A percentile compares a stretch with the other conserved stretches of the same genome.
Evolutionary conservation across 2,888 invertebrate species (phyloP).

Genomic region (Plagodis dolabraria): DNA sequence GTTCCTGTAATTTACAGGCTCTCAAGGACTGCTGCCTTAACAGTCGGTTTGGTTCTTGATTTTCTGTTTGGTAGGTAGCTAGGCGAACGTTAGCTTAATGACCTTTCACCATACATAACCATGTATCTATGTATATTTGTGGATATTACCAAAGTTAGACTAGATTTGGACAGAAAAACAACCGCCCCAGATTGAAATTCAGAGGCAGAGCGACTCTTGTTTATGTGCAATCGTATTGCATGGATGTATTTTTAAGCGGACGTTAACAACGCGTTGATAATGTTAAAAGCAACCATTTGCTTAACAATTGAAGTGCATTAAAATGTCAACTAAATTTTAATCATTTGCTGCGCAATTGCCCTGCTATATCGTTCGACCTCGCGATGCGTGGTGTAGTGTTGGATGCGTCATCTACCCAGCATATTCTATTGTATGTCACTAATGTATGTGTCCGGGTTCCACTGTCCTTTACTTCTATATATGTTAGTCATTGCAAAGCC

Average conservation of each 20-base stretch:
- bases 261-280: not conserved
- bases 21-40: too few species aligned
- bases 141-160: too few species aligned
- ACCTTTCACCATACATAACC: too few species aligned
- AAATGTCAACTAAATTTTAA: conserved; percentile 41
- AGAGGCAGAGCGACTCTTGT: not conserved
- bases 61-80: too few species aligned
- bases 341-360: conserved; percentile 63
- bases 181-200: too few species aligned
- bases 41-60: too few species aligned
- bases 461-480: conserved; percentile 49
- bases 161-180: too few species aligned
- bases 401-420: conserved; percentile 57
- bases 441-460: conserved; percentile 61
- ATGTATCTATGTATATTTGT: too few species aligned
- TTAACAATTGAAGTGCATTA: conserved; percentile 4
- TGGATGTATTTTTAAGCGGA: not conserved
- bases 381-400: conserved; percentile 37
- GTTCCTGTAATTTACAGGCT: too few species aligned
- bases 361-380: conserved; percentile 56
- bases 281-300: conserved; percentile 3
- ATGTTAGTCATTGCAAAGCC: conserved; percentile 56
- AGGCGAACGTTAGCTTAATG: too few species aligned
- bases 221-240: not conserved
- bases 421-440: conserved; percentile 50